Percentiles rank a stretch among this genome's conserved stretches.
These are phyloP conservation scores for Acridotheres tristis DNA, from an alignment of 2,797 vertebrate genomes.

Conservation along the genomic window DNA sequence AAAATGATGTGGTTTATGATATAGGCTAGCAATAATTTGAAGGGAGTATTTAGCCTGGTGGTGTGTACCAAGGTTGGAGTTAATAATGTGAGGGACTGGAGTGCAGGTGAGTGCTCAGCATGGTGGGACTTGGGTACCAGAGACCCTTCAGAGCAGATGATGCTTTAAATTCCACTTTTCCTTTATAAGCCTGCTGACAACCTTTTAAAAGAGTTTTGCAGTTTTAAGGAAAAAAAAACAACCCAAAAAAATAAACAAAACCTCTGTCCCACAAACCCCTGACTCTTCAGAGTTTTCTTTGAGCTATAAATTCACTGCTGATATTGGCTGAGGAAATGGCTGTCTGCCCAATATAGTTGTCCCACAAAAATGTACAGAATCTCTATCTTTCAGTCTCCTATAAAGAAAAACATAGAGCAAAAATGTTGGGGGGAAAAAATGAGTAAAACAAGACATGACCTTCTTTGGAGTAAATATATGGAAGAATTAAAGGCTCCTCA, in stretches of 20 bases:
- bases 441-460: background rate
- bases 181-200: background rate
- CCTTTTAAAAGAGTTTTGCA: background rate
- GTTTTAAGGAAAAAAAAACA: background rate
- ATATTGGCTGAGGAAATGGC: background rate
- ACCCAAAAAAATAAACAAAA: background rate
- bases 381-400: background rate
- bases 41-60: background rate
- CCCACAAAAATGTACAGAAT: slow-evolving; percentile 47
- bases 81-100: background rate
- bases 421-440: background rate
- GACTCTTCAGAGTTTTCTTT: background rate
- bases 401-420: background rate
- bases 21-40: background rate
- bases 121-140: background rate
- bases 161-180: background rate
- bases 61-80: background rate
- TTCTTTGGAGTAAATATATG: background rate
- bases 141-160: background rate
- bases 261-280: background rate
- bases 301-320: slow-evolving; percentile 25
- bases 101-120: background rate
- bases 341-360: background rate
- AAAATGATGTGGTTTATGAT: background rate
- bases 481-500: background rate